These are phyloP conservation scores for Odocoileus hemionus DNA, from an alignment of 2,113 vertebrate genomes.

Conservation along the genomic window DNA sequence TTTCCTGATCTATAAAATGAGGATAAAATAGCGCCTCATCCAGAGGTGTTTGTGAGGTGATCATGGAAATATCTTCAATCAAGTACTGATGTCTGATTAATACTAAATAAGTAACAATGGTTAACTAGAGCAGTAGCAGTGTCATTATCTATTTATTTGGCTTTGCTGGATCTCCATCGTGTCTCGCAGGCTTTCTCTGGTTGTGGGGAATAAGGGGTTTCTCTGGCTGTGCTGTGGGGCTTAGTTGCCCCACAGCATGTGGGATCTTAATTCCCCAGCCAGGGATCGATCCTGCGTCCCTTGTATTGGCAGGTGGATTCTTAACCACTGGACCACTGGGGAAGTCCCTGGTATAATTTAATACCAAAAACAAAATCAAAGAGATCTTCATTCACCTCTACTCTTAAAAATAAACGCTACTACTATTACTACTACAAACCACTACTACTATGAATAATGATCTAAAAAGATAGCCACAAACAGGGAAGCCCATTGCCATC, in stretches of 20 bases:
- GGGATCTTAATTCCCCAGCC: neutral
- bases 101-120: rapidly evolving
- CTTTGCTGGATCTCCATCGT: neutral
- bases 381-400: neutral
- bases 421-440: no score
- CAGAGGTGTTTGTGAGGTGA: neutral
- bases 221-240: neutral
- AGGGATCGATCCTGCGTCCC: neutral
- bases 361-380: neutral
- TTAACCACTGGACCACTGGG: neutral
- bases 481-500: neutral
- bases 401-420: neutral
- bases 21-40: neutral
- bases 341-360: neutral
- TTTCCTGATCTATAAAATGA: neutral
- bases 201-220: neutral
- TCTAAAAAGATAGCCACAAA: neutral
- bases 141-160: neutral
- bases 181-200: neutral
- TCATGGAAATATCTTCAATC: neutral
- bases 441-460: neutral
- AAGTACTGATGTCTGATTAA: neutral
- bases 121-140: neutral
- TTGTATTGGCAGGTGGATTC: neutral
- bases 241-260: neutral